phyloP scores from a whole-genome alignment of 53 echinoderm and acorn worm species.

The Henricia sp. region DNA sequence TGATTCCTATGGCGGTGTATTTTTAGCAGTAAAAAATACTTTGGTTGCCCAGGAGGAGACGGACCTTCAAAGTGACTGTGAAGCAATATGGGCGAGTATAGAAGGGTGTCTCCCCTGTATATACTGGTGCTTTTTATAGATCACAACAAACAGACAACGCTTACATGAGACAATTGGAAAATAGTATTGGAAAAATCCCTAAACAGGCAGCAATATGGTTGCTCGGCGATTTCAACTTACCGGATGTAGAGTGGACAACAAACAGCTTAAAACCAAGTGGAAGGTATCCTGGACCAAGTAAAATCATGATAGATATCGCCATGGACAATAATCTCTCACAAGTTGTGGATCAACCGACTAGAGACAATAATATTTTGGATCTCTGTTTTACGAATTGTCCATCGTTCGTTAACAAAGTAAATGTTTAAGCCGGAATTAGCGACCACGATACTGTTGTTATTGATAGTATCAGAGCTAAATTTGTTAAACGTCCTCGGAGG shows the following conservation, averaged over 20 bases:
- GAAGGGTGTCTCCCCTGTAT: constrained; percentile 8
- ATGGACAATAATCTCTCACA: constrained; percentile 34
- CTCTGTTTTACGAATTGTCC: constrained; percentile 52
- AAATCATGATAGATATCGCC: constrained; percentile 56
- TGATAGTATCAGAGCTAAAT: background rate
- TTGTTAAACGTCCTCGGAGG: background rate
- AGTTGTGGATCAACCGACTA: constrained; percentile 48
- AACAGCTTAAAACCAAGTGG: constrained; percentile 12
- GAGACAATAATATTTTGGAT: constrained; percentile 37
- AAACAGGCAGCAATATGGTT: constrained; percentile 12
- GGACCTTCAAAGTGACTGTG: constrained; percentile 10
- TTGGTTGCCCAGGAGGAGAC: background rate
- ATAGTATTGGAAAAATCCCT: background rate
- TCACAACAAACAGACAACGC: background rate
- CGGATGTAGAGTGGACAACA: constrained; percentile 34
- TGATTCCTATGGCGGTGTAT: constrained; percentile 28
- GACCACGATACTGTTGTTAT: constrained; percentile 20
- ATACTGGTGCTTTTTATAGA: constrained; percentile 23
- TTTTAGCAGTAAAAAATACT: constrained; percentile 23
- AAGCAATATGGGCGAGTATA: constrained; percentile 33
- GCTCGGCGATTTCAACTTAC: constrained; percentile 57
- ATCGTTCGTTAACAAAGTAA: constrained; percentile 20
- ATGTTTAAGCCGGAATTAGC: constrained; percentile 42
- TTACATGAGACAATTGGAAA: constrained; percentile 8
- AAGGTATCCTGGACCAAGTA: constrained; percentile 50